These are phyloP conservation scores for Tragelaphus buxtoni DNA, from an alignment of 2,113 vertebrate species.

Conservation along the genomic window DNA sequence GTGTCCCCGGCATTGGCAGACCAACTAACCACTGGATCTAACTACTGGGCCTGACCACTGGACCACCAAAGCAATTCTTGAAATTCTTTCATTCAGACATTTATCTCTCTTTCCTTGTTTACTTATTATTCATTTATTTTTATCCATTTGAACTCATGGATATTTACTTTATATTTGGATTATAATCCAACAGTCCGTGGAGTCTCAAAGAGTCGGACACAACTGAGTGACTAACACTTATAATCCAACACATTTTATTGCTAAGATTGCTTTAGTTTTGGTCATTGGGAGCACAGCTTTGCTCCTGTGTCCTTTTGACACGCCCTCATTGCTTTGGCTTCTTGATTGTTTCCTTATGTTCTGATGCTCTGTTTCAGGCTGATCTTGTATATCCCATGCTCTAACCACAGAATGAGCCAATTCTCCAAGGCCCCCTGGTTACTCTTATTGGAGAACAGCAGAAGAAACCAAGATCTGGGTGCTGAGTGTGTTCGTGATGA, in stretches of 20 bases:
- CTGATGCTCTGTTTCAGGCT: not conserved
- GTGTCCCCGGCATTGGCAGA: not conserved
- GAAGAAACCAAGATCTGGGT: not conserved
- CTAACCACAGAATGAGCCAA: not conserved
- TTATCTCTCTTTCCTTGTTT: not conserved
- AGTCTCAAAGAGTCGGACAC: not conserved
- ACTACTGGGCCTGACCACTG: not conserved
- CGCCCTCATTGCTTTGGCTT: not conserved
- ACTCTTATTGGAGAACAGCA: not conserved
- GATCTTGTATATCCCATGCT: not conserved
- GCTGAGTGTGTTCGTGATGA: not conserved
- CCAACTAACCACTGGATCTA: not conserved
- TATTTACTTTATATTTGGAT: not conserved
- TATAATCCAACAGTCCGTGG: not conserved
- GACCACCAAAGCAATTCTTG: not conserved
- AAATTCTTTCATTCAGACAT: not conserved
- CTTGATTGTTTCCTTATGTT: not conserved
- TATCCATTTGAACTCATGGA: not conserved
- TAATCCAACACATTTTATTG: not conserved
- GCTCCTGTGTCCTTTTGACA: not conserved
- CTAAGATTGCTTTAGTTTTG: not conserved
- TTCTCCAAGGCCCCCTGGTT: not conserved
- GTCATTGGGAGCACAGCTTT: not conserved
- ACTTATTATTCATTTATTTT: not conserved
- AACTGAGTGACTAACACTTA: not conserved